Conservation (phyloP, 1,140 invertebrate species). For the Papilio dardanus region DNA sequence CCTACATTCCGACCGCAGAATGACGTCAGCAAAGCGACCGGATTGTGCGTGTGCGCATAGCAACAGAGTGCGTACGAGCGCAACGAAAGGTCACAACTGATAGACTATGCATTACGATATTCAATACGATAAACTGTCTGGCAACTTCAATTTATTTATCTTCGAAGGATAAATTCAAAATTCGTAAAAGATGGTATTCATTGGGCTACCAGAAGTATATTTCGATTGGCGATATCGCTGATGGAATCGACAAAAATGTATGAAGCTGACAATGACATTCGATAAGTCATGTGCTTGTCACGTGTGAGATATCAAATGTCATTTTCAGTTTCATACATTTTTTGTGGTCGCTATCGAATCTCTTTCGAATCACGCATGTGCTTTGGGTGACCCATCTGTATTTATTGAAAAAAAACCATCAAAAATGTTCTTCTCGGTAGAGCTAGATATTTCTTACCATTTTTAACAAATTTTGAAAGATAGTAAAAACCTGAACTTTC, state of each 20-base stretch:
- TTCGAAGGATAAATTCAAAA: background rate
- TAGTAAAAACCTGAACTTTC: slow-evolving; percentile 1
- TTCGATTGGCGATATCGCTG: no score
- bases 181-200: background rate
- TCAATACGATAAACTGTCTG: background rate
- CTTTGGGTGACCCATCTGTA: no score
- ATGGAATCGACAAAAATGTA: no score
- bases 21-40: slow-evolving; percentile 1
- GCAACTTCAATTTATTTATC: background rate
- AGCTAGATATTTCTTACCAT: background rate
- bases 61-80: background rate
- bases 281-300: no score
- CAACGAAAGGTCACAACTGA: background rate
- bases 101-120: background rate
- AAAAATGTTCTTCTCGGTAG: background rate
- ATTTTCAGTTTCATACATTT: no score
- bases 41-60: slow-evolving; percentile 1
- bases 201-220: no score
- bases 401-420: no score
- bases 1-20: slow-evolving; percentile 55
- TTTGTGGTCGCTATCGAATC: no score
- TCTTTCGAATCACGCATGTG: no score
- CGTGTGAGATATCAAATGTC: no score
- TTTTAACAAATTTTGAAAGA: background rate
- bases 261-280: no score